Percentiles rank a stretch among this genome's conserved stretches.
Conservation (phyloP, 2,888 invertebrate genomes). For the Cerastis rubricosa region DNA sequence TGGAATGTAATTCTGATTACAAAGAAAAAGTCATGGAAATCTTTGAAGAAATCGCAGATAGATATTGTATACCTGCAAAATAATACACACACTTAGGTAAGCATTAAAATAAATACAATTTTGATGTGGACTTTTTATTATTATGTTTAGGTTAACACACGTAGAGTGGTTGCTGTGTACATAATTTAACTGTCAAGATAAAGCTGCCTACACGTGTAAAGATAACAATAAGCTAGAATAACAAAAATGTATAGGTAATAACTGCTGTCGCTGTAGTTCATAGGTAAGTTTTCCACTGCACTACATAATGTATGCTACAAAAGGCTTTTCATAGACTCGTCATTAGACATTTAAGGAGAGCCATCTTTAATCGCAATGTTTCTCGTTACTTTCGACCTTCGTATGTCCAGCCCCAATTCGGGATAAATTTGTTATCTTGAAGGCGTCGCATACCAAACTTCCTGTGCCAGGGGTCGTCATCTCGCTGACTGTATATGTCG, state of each 20-base stretch:
- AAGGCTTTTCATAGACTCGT: not conserved
- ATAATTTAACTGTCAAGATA: slow-evolving; percentile 5
- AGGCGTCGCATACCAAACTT: slow-evolving; percentile 81
- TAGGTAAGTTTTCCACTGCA: not conserved
- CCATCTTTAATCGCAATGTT: slow-evolving; percentile 14
- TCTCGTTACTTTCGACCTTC: slow-evolving; percentile 52
- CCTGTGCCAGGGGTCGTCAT: slow-evolving; percentile 85
- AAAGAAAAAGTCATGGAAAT: slow-evolving; percentile 88
- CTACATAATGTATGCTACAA: not conserved
- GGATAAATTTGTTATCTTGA: slow-evolving; percentile 80
- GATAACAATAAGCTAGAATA: slow-evolving; percentile 1
- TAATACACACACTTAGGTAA: not conserved
- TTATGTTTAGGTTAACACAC: slow-evolving; percentile 6
- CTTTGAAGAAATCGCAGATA: slow-evolving; percentile 90
- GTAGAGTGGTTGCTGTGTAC: not conserved
- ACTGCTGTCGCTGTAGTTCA: not conserved
- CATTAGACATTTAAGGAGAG: slow-evolving; percentile 1
- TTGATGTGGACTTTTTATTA: not conserved
- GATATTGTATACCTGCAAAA: slow-evolving; percentile 77
- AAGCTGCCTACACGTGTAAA: slow-evolving; percentile 11
- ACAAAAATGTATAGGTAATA: not conserved
- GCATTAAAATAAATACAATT: not conserved
- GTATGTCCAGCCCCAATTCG: slow-evolving; percentile 78
- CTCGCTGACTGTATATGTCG: slow-evolving; percentile 84
- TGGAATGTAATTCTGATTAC: slow-evolving; percentile 87